These are phyloP conservation scores for Drosophila punjabiensis DNA, from an alignment of 1,140 invertebrate species.

Conservation along the genomic window DNA sequence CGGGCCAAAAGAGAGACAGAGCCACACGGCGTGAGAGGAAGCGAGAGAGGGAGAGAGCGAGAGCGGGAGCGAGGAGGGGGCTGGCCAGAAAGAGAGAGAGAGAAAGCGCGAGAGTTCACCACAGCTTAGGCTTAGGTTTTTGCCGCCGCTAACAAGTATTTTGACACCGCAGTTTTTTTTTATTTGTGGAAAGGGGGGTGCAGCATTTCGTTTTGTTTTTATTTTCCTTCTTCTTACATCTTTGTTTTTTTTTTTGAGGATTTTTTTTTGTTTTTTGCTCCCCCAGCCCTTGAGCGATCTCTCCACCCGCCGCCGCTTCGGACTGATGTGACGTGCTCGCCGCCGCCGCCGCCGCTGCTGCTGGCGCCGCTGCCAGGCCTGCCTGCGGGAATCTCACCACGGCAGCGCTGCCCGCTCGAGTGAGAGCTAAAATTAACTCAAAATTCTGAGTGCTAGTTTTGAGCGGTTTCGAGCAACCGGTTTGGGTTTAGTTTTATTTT, in stretches of 20 bases:
- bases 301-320: slow-evolving; percentile 8
- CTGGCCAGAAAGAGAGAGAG: neutral
- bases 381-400: slow-evolving; percentile 54
- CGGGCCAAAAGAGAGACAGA: slow-evolving; percentile 15
- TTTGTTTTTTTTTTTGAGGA: slow-evolving; percentile 9
- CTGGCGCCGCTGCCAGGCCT: slow-evolving; percentile 7
- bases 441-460: neutral
- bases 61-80: neutral
- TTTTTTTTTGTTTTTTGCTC: neutral
- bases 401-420: slow-evolving; percentile 49
- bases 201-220: slow-evolving; percentile 4
- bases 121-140: slow-evolving; percentile 62
- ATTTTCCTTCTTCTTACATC: neutral
- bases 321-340: slow-evolving; percentile 1
- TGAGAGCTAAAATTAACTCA: neutral
- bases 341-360: slow-evolving; percentile 5
- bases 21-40: neutral
- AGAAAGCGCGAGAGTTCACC: slow-evolving; percentile 23
- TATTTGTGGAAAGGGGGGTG: neutral
- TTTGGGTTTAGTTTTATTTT: neutral
- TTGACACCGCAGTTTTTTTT: slow-evolving; percentile 60
- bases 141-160: slow-evolving; percentile 68
- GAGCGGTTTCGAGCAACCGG: neutral
- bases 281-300: slow-evolving; percentile 4
- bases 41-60: neutral